Evolutionary conservation across 2,888 invertebrate genomes (phyloP).

Genomic region (Coelogynopora nodosa): DNA sequence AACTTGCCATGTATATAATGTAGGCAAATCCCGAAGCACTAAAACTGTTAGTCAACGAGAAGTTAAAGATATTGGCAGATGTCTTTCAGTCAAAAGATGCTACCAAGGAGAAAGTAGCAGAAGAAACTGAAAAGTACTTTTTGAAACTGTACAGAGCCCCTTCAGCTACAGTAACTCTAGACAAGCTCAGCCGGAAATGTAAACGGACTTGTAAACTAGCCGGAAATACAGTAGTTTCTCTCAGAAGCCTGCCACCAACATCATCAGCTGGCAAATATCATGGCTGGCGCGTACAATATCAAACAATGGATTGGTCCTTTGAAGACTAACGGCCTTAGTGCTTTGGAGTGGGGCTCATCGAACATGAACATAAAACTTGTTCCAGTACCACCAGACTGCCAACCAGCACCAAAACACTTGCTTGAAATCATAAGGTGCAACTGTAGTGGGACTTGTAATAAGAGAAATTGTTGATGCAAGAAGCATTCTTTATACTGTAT

Average conservation of each 20-base stretch:
- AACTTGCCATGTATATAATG: neutral
- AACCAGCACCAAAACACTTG: constrained; percentile 49
- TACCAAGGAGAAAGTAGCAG: constrained; percentile 18
- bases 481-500: constrained; percentile 45
- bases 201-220: no score
- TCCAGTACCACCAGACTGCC: constrained; percentile 45
- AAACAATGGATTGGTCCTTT: constrained; percentile 49
- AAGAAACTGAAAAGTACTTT: neutral
- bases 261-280: constrained; percentile 49
- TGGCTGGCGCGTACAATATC: constrained; percentile 47
- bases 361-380: constrained; percentile 36
- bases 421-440: constrained; percentile 49
- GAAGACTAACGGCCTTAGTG: neutral
- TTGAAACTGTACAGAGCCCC: neutral
- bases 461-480: constrained; percentile 47
- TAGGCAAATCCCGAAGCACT: neutral
- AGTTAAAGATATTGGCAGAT: neutral
- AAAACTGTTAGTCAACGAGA: neutral
- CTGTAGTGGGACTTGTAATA: constrained; percentile 48
- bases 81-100: constrained; percentile 19
- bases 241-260: constrained; percentile 49
- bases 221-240: neutral
- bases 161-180: no score
- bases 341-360: constrained; percentile 48
- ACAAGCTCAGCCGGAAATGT: no score